Evolutionary conservation across 2,797 vertebrate genomes (phyloP).

Genomic region (Poecilia gillii): DNA sequence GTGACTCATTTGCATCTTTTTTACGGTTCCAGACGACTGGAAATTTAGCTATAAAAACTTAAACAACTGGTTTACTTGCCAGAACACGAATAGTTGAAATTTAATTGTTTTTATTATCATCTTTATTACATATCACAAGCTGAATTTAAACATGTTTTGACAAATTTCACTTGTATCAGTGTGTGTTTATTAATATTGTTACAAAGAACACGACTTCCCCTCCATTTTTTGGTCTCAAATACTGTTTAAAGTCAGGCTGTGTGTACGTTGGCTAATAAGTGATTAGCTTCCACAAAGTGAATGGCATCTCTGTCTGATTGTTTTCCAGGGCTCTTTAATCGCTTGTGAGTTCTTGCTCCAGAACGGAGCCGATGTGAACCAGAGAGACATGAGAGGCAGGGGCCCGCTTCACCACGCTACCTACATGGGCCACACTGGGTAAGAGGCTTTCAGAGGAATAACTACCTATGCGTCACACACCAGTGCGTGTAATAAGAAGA

Average conservation of each 20-base stretch:
- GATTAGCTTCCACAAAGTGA: not conserved
- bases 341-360: slow-evolving; percentile 97
- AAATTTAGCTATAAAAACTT: not conserved
- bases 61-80: not conserved
- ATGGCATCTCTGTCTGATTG: slow-evolving; percentile 1
- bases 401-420: slow-evolving; percentile 96
- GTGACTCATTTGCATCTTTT: not conserved
- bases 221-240: not conserved
- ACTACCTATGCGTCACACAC: too few species aligned
- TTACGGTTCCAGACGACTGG: not conserved
- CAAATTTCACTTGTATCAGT: not conserved
- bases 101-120: not conserved
- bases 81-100: not conserved
- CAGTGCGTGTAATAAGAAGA: not conserved
- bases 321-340: slow-evolving; percentile 90
- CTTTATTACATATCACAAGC: not conserved
- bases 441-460: slow-evolving; percentile 24
- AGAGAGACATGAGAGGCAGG: slow-evolving; percentile 89
- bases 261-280: not conserved
- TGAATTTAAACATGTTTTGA: not conserved
- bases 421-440: slow-evolving; percentile 93
- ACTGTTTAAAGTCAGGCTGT: not conserved
- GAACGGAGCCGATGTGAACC: slow-evolving; percentile 96
- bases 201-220: not conserved
- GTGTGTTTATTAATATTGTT: not conserved